These are phyloP conservation scores for Menidia menidia DNA, from an alignment of 2,797 vertebrate species.

Conservation along the genomic window DNA sequence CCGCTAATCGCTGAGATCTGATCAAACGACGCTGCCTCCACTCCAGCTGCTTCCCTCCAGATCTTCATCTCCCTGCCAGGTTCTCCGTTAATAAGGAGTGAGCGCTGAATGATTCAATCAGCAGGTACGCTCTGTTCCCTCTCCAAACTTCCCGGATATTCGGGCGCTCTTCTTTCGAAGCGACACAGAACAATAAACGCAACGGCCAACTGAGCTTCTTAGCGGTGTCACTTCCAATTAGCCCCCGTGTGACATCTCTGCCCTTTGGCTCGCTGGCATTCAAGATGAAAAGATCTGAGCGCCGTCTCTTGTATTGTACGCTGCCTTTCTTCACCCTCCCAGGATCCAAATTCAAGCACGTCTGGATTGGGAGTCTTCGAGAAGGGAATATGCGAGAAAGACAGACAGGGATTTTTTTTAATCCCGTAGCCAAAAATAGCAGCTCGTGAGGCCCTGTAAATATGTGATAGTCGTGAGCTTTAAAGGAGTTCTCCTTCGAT, in stretches of 20 bases:
- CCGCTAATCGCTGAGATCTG: constrained; percentile 55
- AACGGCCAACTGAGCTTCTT: constrained; percentile 54
- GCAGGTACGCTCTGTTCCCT: constrained; percentile 20
- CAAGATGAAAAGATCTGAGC: constrained; percentile 55
- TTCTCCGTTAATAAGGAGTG: constrained; percentile 39
- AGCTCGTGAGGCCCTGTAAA: constrained; percentile 50
- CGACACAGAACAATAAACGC: constrained; percentile 49
- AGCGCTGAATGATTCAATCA: constrained; percentile 52
- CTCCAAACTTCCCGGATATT: constrained; percentile 29
- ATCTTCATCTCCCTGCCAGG: constrained; percentile 37
- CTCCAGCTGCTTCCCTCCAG: constrained; percentile 10
- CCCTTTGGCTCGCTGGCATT: constrained; percentile 59
- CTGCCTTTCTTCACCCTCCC: constrained; percentile 29
- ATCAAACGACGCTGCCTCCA: constrained; percentile 48
- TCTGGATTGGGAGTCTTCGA: constrained; percentile 58
- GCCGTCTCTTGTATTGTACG: constrained; percentile 34
- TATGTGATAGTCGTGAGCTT: constrained; percentile 48
- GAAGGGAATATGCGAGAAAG: constrained; percentile 45
- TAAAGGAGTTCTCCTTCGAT: constrained; percentile 62
- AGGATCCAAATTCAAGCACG: constrained; percentile 42
- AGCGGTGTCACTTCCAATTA: constrained; percentile 75
- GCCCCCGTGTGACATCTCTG: constrained; percentile 65
- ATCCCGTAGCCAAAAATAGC: constrained; percentile 72
- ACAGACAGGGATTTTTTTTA: constrained; percentile 62
- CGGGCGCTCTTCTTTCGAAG: constrained; percentile 34